Evolutionary conservation across 2,113 vertebrate species (phyloP).

Genomic region (Brachypteracias leptosomus): DNA sequence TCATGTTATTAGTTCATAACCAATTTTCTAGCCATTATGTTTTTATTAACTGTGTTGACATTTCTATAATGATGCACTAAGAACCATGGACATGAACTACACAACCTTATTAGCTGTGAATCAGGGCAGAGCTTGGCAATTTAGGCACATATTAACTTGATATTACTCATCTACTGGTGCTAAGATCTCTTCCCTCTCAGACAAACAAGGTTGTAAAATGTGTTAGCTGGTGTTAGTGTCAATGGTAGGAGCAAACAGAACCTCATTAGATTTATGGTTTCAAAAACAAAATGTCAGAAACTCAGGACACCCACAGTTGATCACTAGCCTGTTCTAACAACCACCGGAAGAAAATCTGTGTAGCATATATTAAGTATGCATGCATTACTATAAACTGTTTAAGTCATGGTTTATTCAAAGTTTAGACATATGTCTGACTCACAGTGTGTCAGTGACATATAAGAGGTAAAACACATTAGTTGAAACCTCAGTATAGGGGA

Average conservation of each 20-base stretch:
- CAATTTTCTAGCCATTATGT: not conserved
- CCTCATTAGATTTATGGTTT: not conserved
- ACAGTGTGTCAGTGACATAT: not conserved
- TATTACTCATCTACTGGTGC: constrained; percentile 16
- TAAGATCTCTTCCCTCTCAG: not conserved
- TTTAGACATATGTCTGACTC: not conserved
- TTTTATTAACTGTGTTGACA: constrained; percentile 9
- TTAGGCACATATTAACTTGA: not conserved
- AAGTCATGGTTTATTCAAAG: not conserved
- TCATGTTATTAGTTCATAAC: not conserved
- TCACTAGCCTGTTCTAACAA: not conserved
- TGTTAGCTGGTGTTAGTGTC: not conserved
- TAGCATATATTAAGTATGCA: not conserved
- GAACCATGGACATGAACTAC: not conserved
- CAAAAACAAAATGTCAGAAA: constrained; percentile 35
- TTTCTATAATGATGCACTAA: not conserved
- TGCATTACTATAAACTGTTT: not conserved
- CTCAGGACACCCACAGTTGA: not conserved
- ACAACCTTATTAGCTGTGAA: constrained; percentile 1
- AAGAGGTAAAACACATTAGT: not conserved
- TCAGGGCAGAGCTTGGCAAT: constrained; percentile 13
- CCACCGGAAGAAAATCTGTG: not conserved
- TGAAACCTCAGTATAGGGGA: not conserved
- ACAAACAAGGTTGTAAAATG: constrained; percentile 16
- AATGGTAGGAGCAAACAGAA: constrained; percentile 6